Evolutionary conservation across 2,113 vertebrate species (phyloP).

Genomic region (Falco punctatus): DNA sequence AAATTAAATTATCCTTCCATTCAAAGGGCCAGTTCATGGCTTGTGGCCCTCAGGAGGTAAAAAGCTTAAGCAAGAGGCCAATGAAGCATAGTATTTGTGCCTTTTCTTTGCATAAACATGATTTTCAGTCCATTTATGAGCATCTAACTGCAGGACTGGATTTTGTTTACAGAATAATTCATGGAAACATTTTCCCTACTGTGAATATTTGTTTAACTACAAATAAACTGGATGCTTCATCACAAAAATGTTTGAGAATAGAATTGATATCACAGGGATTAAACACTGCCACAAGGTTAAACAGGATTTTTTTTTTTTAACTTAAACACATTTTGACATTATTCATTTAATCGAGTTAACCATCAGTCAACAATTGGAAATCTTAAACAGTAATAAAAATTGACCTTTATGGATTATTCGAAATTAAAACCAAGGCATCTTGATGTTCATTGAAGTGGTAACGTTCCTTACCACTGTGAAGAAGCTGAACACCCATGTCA

Average conservation of each 20-base stretch:
- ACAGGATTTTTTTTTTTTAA: neutral
- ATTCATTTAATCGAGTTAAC: neutral
- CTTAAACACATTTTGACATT: neutral
- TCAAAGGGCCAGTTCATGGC: neutral
- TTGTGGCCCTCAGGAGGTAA: neutral
- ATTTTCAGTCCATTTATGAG: neutral
- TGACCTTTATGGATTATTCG: neutral
- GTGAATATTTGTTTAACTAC: neutral
- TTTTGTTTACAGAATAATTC: neutral
- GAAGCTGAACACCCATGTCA: rapidly evolving
- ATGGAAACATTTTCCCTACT: neutral
- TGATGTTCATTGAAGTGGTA: neutral
- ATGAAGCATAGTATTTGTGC: neutral
- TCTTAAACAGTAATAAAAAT: neutral
- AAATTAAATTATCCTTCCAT: neutral
- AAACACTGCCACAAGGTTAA: neutral
- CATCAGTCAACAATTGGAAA: neutral
- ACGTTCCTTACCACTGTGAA: rapidly evolving
- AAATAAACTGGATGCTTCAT: neutral
- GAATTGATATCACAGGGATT: neutral
- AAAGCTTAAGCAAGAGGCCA: neutral
- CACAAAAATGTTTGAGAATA: neutral
- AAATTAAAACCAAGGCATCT: neutral
- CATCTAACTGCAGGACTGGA: neutral
- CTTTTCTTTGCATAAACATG: neutral